Conservation (phyloP, 2,888 invertebrate species). For the Flabesymbios commensalis region DNA sequence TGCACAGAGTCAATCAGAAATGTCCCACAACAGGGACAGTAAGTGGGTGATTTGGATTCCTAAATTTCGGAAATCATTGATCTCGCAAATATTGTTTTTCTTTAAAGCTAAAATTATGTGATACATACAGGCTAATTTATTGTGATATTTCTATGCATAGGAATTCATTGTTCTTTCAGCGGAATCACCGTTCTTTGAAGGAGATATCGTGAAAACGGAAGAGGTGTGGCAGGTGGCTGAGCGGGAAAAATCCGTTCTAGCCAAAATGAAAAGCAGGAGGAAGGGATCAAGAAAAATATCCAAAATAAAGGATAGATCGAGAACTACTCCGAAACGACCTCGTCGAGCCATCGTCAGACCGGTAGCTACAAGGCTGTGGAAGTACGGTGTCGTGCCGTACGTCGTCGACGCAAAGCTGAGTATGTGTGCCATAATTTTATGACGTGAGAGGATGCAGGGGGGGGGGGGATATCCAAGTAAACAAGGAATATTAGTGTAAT, state of each 20-base stretch:
- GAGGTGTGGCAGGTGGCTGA: background rate
- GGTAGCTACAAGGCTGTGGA: slow-evolving; percentile 18
- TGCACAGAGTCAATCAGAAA: no score
- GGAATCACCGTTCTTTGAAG: slow-evolving; percentile 46
- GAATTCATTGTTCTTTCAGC: no score
- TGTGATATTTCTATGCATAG: no score
- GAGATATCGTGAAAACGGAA: slow-evolving; percentile 47
- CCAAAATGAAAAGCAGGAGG: background rate
- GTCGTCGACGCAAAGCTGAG: slow-evolving; percentile 19
- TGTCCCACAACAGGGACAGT: no score
- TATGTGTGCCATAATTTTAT: slow-evolving; percentile 6
- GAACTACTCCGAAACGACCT: background rate
- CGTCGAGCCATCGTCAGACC: slow-evolving; percentile 21
- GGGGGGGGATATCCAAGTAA: no score
- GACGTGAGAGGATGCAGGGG: no score
- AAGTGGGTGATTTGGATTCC: no score
- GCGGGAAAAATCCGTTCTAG: background rate
- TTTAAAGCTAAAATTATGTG: no score
- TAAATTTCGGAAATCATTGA: no score
- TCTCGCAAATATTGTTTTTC: no score
- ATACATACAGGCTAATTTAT: no score
- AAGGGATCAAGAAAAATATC: background rate
- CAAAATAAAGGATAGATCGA: background rate
- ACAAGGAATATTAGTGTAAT: no score
- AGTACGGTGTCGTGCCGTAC: slow-evolving; percentile 25